Percentiles rank a stretch among this genome's conserved stretches.
phyloP scores from a whole-genome alignment of 1,140 invertebrate species.

The Drosophila novamexicana region DNA sequence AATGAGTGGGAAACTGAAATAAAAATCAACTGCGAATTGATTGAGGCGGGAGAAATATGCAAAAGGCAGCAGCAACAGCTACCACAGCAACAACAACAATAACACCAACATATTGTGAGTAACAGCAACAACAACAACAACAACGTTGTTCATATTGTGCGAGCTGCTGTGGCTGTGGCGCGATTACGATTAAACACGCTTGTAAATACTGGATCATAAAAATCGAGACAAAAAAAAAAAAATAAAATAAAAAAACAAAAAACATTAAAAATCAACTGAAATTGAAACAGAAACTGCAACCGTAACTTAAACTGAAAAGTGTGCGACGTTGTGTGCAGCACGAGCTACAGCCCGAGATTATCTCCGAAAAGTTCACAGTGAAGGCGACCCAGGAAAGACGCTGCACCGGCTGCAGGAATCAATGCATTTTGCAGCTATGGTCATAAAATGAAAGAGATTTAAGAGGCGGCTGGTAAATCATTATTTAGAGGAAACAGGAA shows the following conservation, averaged over 20 bases:
- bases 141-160: constrained; percentile 47
- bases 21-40: constrained; percentile 67
- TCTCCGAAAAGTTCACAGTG: constrained; percentile 41
- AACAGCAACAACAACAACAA: constrained; percentile 34
- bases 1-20: constrained; percentile 69
- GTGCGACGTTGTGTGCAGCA: constrained; percentile 42
- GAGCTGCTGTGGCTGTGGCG: constrained; percentile 32
- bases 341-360: constrained; percentile 29
- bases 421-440: constrained; percentile 4
- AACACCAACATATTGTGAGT: constrained; percentile 15
- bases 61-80: constrained; percentile 26
- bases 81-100: constrained; percentile 30
- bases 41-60: constrained; percentile 51
- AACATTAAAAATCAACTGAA: constrained; percentile 12
- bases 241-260: neutral
- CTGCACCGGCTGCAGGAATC: constrained; percentile 17
- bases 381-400: constrained; percentile 66
- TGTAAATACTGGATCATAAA: constrained; percentile 73
- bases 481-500: constrained; percentile 17
- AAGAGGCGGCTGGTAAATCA: neutral
- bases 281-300: constrained; percentile 26
- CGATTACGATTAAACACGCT: constrained; percentile 79
- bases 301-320: constrained; percentile 40
- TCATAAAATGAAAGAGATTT: constrained; percentile 20
- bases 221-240: constrained; percentile 25